phyloP scores from a whole-genome alignment of 2,888 invertebrate genomes.

The Philonicus albiceps region DNA sequence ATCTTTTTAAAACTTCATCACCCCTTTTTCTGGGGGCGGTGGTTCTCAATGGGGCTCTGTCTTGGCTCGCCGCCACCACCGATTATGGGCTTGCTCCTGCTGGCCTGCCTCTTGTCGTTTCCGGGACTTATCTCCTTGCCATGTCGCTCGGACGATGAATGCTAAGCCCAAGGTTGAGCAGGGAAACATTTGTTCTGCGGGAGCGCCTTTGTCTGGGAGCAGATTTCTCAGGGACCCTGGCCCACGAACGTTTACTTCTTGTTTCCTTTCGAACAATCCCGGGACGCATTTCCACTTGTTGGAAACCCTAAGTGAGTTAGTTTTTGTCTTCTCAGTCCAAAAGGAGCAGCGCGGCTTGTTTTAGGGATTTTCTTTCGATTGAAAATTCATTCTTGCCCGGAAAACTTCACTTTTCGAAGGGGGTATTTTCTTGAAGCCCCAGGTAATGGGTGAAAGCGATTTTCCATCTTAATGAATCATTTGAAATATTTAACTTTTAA shows the following conservation, averaged over 20 bases:
- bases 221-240: background rate
- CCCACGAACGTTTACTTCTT: background rate
- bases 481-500: background rate
- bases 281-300: background rate
- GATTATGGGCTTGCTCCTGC: background rate
- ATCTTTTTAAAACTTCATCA: slow-evolving; percentile 49
- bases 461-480: background rate
- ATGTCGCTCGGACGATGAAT: background rate
- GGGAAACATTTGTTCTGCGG: background rate
- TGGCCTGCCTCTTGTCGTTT: background rate
- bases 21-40: slow-evolving; percentile 40
- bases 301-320: background rate
- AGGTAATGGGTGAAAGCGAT: background rate
- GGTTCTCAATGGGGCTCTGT: background rate
- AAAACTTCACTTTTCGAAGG: background rate
- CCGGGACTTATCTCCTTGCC: background rate
- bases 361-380: background rate
- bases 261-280: background rate
- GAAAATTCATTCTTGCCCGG: background rate
- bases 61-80: background rate
- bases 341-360: background rate
- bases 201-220: background rate
- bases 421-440: background rate
- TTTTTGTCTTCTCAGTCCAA: background rate
- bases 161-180: background rate